These are phyloP conservation scores for Chaetoderma sp. DNA, from an alignment of 2,888 invertebrate genomes.

Conservation along the genomic window DNA sequence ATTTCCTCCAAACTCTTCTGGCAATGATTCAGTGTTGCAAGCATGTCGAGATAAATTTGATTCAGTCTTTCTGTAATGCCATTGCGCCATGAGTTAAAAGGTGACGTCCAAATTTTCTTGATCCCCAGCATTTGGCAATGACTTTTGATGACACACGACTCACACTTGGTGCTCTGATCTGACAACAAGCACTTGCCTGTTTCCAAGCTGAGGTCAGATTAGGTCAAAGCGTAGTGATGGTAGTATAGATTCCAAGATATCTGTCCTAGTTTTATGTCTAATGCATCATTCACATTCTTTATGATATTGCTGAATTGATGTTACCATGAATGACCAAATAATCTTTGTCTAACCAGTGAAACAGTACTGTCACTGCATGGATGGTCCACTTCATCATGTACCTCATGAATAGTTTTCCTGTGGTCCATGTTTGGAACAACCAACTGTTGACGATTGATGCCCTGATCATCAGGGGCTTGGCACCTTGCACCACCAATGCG, in stretches of 20 bases:
- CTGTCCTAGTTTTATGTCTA: not conserved
- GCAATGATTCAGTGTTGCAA: not conserved
- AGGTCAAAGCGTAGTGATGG: not conserved
- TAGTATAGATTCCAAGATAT: not conserved
- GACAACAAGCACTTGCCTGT: not conserved
- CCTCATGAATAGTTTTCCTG: not conserved
- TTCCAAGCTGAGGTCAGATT: too few species aligned
- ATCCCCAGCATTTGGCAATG: not conserved
- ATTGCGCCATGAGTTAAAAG: not conserved
- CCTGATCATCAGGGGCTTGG: not conserved
- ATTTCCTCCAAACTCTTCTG: not conserved
- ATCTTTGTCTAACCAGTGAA: constrained; percentile 1
- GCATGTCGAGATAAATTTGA: not conserved
- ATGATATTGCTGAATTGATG: not conserved
- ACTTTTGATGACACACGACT: not conserved
- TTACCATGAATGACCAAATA: not conserved
- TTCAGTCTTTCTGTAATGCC: not conserved
- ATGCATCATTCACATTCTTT: constrained; percentile 3
- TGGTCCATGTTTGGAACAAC: not conserved
- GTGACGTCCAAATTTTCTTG: not conserved
- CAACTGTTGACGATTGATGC: not conserved
- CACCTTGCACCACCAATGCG: not conserved
- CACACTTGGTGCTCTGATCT: not conserved
- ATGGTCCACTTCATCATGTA: not conserved
- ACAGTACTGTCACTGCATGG: constrained; percentile 1